phyloP scores from a whole-genome alignment of 2,888 invertebrate species.

The Lithophane ornitopus region DNA sequence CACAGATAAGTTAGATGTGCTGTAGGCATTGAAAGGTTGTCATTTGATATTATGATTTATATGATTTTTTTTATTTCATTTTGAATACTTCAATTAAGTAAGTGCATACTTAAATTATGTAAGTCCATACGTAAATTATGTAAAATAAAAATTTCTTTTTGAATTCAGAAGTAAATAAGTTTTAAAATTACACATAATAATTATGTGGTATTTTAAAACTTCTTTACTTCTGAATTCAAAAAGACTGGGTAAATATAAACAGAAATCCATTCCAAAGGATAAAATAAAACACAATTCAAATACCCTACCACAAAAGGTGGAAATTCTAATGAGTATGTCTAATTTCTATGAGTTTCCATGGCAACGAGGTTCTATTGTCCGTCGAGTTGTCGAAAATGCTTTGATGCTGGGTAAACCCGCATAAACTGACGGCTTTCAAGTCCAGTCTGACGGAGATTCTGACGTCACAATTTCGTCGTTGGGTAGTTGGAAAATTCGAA shows the following conservation, averaged over 20 bases:
- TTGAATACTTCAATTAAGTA: too few species aligned
- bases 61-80: too few species aligned
- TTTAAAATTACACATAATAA: too few species aligned
- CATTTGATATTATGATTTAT: too few species aligned
- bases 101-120: too few species aligned
- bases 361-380: slow-evolving; percentile 54
- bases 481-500: slow-evolving; percentile 16
- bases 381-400: slow-evolving; percentile 51
- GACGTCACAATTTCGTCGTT: slow-evolving; percentile 17
- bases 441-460: slow-evolving; percentile 11
- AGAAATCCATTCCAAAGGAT: not conserved
- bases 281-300: slow-evolving; percentile 29
- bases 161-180: too few species aligned
- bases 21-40: too few species aligned
- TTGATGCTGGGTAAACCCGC: slow-evolving; percentile 55
- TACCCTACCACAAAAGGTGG: slow-evolving; percentile 31
- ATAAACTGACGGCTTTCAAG: slow-evolving; percentile 45
- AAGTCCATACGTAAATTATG: too few species aligned
- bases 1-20: too few species aligned
- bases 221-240: not conserved
- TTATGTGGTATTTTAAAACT: not conserved
- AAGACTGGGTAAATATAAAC: slow-evolving; percentile 3
- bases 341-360: slow-evolving; percentile 42
- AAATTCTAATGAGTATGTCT: slow-evolving; percentile 48
- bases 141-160: too few species aligned